Evolutionary conservation across 2,888 invertebrate species (phyloP).

Genomic region (Dromius quadrimaculatus): DNA sequence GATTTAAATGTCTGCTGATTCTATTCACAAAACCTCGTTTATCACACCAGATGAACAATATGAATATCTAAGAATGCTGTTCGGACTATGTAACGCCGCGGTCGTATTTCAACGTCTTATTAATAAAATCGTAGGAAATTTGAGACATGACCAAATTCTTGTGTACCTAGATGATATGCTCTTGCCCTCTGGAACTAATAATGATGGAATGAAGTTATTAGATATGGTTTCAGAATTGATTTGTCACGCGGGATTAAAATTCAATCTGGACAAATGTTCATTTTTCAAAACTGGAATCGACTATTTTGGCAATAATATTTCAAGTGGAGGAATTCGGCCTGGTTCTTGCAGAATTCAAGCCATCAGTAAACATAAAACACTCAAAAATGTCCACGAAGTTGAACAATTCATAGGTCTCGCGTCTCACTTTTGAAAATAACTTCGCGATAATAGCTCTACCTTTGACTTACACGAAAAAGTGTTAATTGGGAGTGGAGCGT

Average conservation of each 20-base stretch:
- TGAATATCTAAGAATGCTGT: conserved; percentile 59
- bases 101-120: conserved; percentile 60
- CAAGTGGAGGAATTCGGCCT: conserved; percentile 52
- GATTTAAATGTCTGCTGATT: conserved; percentile 57
- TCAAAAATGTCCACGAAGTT: conserved; percentile 55
- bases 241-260: not conserved
- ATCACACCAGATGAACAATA: conserved; percentile 60
- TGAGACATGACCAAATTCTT: not conserved
- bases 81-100: conserved; percentile 61
- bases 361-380: conserved; percentile 22
- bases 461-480: not conserved
- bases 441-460: not conserved
- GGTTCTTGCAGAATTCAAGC: conserved; percentile 55
- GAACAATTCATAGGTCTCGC: not conserved
- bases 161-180: conserved; percentile 53
- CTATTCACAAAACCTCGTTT: conserved; percentile 59
- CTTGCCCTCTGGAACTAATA: not conserved
- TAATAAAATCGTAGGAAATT: conserved; percentile 29
- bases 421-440: not conserved
- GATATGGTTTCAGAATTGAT: not conserved
- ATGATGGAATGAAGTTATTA: not conserved
- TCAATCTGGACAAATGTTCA: not conserved
- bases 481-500: conserved; percentile 50
- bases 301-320: conserved; percentile 48
- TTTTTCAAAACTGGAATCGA: conserved; percentile 41